A percentile compares a stretch with the other conserved stretches of the same genome.
Evolutionary conservation across 1,140 invertebrate genomes (phyloP).

Genomic region (Apocrypta bakeri): DNA sequence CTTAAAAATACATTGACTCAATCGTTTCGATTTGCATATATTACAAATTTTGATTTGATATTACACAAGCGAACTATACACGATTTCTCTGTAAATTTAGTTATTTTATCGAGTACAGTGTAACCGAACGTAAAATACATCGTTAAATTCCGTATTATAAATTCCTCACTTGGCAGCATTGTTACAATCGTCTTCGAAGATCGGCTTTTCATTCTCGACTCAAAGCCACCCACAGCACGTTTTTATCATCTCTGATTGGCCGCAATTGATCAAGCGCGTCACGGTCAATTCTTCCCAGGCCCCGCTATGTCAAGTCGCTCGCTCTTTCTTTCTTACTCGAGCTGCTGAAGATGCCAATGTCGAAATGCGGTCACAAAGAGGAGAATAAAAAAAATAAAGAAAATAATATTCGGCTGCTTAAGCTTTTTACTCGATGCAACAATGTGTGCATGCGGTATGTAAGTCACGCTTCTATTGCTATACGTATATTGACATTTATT

Average conservation of each 20-base stretch:
- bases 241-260: constrained; percentile 55
- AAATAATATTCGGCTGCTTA: background rate
- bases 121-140: too few species aligned
- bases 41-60: too few species aligned
- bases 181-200: background rate
- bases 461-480: too few species aligned
- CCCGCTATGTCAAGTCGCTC: constrained; percentile 4
- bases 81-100: too few species aligned
- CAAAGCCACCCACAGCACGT: constrained; percentile 58
- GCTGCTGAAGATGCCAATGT: constrained; percentile 2
- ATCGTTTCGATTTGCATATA: too few species aligned
- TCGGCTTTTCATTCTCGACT: constrained; percentile 36
- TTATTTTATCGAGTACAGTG: too few species aligned
- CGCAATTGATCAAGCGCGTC: constrained; percentile 57
- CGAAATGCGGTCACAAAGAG: constrained; percentile 33
- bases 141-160: background rate
- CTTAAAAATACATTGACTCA: too few species aligned
- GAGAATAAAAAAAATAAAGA: constrained; percentile 7
- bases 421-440: constrained; percentile 4
- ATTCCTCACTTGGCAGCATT: background rate
- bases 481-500: too few species aligned
- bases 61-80: too few species aligned
- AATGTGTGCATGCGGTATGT: background rate
- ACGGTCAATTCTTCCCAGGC: constrained; percentile 36
- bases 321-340: constrained; percentile 6